phyloP scores from a whole-genome alignment of 2,797 vertebrate species.

The Heteromormyrus szaboi region DNA sequence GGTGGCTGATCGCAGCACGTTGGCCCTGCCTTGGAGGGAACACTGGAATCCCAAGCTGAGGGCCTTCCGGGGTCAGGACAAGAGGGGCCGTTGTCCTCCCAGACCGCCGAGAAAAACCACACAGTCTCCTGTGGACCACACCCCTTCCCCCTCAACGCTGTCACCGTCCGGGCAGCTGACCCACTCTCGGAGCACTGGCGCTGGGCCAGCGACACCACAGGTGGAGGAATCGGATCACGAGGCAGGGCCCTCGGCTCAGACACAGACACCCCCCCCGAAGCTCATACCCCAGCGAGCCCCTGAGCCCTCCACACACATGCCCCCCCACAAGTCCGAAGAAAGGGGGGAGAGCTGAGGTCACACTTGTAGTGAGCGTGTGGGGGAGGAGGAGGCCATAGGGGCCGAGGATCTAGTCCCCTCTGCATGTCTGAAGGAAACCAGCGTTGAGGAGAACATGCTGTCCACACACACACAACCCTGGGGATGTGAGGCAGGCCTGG shows the following conservation, averaged over 20 bases:
- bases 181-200: neutral
- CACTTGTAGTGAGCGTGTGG: neutral
- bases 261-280: neutral
- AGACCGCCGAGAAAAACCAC: slow-evolving; percentile 27
- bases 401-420: neutral
- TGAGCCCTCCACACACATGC: slow-evolving; percentile 16
- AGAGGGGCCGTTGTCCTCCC: slow-evolving; percentile 49
- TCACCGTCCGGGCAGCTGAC: neutral
- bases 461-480: neutral
- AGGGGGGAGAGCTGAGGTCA: neutral
- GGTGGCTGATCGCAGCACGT: slow-evolving; percentile 71
- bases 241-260: neutral
- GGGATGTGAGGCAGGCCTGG: neutral
- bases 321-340: neutral
- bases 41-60: slow-evolving; percentile 77
- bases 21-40: slow-evolving; percentile 81
- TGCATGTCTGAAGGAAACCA: neutral
- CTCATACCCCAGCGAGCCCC: neutral
- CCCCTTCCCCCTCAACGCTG: slow-evolving; percentile 32
- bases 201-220: neutral
- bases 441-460: neutral
- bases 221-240: neutral
- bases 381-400: neutral
- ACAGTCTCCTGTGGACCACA: slow-evolving; percentile 47
- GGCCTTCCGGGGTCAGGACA: slow-evolving; percentile 75